A percentile compares a stretch with the other conserved stretches of the same genome.
phyloP scores from a whole-genome alignment of 2,113 vertebrate genomes.

The Mormyrus lacerda region DNA sequence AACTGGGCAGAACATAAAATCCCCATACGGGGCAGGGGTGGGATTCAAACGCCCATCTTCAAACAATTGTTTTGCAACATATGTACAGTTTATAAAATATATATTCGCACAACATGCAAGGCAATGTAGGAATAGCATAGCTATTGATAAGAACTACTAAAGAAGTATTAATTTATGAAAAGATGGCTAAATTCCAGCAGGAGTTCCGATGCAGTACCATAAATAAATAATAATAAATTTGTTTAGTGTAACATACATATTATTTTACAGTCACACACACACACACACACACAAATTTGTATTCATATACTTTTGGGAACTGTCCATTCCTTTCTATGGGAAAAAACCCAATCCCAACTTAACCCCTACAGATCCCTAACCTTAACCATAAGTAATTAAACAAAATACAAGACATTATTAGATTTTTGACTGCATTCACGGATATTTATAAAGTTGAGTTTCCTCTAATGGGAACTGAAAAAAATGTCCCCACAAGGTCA shows the following conservation, averaged over 20 bases:
- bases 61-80: background rate
- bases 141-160: background rate
- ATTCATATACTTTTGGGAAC: background rate
- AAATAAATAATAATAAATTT: background rate
- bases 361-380: background rate
- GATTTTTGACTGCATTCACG: background rate
- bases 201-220: background rate
- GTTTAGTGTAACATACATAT: background rate
- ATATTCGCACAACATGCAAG: background rate
- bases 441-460: background rate
- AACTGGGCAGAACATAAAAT: background rate
- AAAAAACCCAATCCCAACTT: background rate
- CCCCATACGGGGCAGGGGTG: background rate
- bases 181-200: background rate
- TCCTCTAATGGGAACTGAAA: background rate
- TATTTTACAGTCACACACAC: background rate
- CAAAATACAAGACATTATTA: background rate
- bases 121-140: background rate
- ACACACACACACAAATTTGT: background rate
- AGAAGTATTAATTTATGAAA: background rate
- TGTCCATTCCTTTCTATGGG: background rate
- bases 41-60: background rate
- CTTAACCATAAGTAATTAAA: background rate
- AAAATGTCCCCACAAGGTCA: background rate
- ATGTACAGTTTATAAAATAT: background rate